These are phyloP conservation scores for Apotomis turbidana DNA, from an alignment of 2,888 invertebrate genomes.

Conservation along the genomic window DNA sequence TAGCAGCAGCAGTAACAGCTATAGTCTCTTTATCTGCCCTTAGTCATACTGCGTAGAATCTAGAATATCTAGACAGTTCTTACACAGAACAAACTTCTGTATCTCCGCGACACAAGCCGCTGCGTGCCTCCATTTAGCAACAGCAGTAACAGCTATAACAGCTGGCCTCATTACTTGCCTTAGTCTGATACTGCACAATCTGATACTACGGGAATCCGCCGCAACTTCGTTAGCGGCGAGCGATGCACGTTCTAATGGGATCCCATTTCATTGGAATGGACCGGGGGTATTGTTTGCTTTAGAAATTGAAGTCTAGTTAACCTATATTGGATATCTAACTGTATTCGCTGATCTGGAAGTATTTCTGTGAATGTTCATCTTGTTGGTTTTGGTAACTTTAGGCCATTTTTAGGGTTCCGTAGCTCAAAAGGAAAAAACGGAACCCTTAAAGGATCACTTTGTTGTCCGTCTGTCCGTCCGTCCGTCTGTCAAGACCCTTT, in stretches of 20 bases:
- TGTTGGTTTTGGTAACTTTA: no score
- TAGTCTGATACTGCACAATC: background rate
- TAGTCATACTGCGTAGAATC: background rate
- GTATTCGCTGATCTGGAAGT: no score
- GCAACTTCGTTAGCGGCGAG: background rate
- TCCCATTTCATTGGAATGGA: background rate
- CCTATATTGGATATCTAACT: background rate
- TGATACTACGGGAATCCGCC: background rate
- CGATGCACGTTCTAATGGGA: background rate
- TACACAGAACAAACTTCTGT: background rate
- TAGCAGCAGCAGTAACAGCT: no score
- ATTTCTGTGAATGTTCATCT: no score
- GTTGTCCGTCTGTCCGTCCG: no score
- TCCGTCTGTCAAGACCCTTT: no score
- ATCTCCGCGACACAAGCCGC: background rate
- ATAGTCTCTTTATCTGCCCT: background rate
- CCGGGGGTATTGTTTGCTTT: background rate
- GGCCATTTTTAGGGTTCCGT: no score
- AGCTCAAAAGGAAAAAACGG: no score
- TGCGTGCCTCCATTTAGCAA: background rate
- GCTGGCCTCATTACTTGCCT: background rate
- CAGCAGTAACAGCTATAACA: background rate
- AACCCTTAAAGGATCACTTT: no score
- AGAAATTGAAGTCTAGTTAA: background rate
- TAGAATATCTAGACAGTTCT: background rate